These are phyloP conservation scores for Acleris cristana DNA, from an alignment of 2,888 invertebrate genomes.

Conservation along the genomic window DNA sequence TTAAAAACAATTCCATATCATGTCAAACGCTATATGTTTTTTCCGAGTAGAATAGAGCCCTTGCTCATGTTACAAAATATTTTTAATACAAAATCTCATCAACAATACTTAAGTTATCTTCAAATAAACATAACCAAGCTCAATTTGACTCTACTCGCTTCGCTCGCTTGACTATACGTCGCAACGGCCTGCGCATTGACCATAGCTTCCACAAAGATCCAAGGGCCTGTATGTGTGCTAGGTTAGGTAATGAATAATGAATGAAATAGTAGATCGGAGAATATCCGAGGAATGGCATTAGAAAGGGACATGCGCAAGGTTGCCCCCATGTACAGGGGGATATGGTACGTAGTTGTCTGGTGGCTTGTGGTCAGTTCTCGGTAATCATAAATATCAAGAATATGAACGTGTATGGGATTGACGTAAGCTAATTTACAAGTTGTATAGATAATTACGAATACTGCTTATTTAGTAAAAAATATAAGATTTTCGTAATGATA, in stretches of 20 bases:
- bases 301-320: slow-evolving; percentile 32
- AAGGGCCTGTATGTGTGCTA: slow-evolving; percentile 19
- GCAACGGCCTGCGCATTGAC: background rate
- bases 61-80: too few species aligned
- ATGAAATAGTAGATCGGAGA: slow-evolving; percentile 34
- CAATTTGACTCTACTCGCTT: too few species aligned
- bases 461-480: too few species aligned
- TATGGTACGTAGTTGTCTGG: slow-evolving; percentile 24
- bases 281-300: slow-evolving; percentile 33
- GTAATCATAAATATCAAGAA: slow-evolving; percentile 7
- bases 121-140: too few species aligned
- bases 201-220: background rate
- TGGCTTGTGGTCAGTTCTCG: slow-evolving; percentile 16
- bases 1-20: too few species aligned
- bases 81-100: too few species aligned
- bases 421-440: background rate
- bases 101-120: too few species aligned
- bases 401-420: background rate
- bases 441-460: too few species aligned
- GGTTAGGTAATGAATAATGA: slow-evolving; percentile 31
- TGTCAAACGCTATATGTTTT: too few species aligned
- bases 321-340: slow-evolving; percentile 19
- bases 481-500: too few species aligned
- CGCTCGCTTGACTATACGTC: too few species aligned
- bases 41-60: too few species aligned